Conservation (phyloP, 1,140 invertebrate species). For the Micrasema minimum region DNA sequence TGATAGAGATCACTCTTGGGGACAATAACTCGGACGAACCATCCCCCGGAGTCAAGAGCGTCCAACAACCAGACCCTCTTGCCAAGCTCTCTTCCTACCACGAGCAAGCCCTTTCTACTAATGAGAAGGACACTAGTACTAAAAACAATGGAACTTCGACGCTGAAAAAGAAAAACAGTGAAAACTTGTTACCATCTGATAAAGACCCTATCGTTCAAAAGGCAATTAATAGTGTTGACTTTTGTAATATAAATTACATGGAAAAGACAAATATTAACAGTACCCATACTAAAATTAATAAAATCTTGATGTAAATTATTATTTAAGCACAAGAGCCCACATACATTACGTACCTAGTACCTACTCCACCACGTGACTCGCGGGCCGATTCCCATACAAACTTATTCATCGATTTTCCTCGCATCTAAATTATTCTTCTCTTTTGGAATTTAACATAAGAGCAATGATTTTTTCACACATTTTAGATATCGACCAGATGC, state of each 20-base stretch:
- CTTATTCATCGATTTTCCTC: too few relatives aligned
- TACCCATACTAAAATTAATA: neutral
- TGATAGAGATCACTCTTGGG: too few relatives aligned
- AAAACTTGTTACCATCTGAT: neutral
- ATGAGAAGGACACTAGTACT: neutral
- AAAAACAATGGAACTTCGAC: neutral
- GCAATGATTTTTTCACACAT: too few relatives aligned
- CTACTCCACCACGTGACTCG: too few relatives aligned
- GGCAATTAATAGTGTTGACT: constrained; percentile 2
- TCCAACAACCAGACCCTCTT: neutral
- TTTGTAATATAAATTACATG: neutral
- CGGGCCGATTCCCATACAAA: too few relatives aligned
- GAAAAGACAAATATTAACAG: constrained; percentile 11
- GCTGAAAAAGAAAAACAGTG: neutral
- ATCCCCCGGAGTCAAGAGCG: neutral
- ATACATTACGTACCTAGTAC: neutral
- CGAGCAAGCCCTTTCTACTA: neutral
- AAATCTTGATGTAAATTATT: constrained; percentile 8
- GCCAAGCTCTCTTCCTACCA: neutral
- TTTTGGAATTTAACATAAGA: too few relatives aligned
- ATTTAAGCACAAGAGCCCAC: neutral
- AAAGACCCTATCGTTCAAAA: neutral
- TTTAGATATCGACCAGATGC: too few relatives aligned
- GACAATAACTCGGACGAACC: too few relatives aligned
- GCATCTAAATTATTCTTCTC: too few relatives aligned